Evolutionary conservation across 1,140 invertebrate species (phyloP), one percentile per base, ranked within the genome.

Genomic region (Macrotrachela quadricornifera): DNA sequence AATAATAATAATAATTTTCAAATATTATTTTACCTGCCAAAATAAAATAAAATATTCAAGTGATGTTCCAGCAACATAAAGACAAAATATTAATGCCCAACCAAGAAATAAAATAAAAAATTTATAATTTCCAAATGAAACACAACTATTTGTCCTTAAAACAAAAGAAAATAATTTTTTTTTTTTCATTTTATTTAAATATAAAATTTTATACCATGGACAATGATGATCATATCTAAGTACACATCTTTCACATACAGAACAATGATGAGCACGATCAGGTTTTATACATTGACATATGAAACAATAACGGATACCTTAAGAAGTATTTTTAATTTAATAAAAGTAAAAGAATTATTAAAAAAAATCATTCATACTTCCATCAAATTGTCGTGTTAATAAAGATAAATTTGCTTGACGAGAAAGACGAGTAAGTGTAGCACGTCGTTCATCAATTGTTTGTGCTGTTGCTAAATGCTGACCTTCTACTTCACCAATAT

Each of bases 151-250:
- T 50, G 95, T 86, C 91, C 73, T 73, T n/a, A n/a, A n/a, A n/a
- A n/a, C n/a, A 62, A 56, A 61, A 30, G 8, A 30, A 30, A 8
- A 4, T 30, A 2, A 30, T 30, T 30, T 30, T 8, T 30, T 30
- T 8, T 4, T 30, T 8, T 4, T 30, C 21, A 4, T 30, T 30
- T 30, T 30, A 8, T 4, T 4, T 4, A 30, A 4, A 30, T 30
- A 30, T 4, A 30, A 30, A 30, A 30, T 4, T 30, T 8, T 30
- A 4, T 30, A 73, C 71, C 88, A 95, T 13, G 88, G 88, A 73
- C 90, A 95, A 69, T 96, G 88, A 71, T 95, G 90, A 74, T 95
- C 90, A 87, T 95, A 94, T 75, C 94, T 94, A 53, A 91, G 75
- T 8, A 92, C 82, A 74, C 88, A 75, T 48, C 77, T 76, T 30